Evolutionary conservation across 2,888 invertebrate genomes (phyloP), one percentile per base, ranked within the genome.

Genomic region (Myopa tessellatipennis): DNA sequence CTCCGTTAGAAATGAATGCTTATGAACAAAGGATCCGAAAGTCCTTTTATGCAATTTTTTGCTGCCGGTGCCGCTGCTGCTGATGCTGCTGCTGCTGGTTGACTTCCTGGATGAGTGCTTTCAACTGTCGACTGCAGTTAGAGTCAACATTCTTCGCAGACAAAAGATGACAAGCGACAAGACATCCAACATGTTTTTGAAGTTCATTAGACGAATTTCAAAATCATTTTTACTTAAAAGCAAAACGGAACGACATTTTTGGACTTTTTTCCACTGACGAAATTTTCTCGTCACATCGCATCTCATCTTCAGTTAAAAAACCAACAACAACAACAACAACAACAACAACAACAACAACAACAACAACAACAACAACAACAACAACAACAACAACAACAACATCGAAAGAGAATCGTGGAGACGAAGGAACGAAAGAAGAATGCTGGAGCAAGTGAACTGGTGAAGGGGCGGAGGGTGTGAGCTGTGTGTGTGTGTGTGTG

Each of bases 191-290:
- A 85, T 86, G 83, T 84, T 86, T 87, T 85, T 87, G 85, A 87
- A 87, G 87, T 87, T 86, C 87, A 87, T 87, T 87, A 86, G 86
- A 86, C 83, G 85, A 85, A 86, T 85, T 83, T 83, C 77, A 79
- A 80, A 84, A 84, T 83, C 77, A 76, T 76, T 75, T 75, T 75
- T 68, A 75, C 75, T 69, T 65, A 65, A 65, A 36, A 38, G 34
- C 34, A 45, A 45, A 45, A 45, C 45, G 45, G 65, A 34, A 63
- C 61, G 61, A 5, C 61, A 63, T 63, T 63, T 63, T 77, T 73
- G 67, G 40, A 26, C 34, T 65, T 71, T 77, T 79, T 74, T 72
- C 69, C 26, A 26, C 67, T 73, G 78, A 79, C 45, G 80, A 70
- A 78, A 77, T 79, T 79, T 78, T 79, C 50, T 26, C 74, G 74